phyloP scores from a whole-genome alignment of 92 coral and sea anemone genomes.

The Umimayanthus chanpuru region DNA sequence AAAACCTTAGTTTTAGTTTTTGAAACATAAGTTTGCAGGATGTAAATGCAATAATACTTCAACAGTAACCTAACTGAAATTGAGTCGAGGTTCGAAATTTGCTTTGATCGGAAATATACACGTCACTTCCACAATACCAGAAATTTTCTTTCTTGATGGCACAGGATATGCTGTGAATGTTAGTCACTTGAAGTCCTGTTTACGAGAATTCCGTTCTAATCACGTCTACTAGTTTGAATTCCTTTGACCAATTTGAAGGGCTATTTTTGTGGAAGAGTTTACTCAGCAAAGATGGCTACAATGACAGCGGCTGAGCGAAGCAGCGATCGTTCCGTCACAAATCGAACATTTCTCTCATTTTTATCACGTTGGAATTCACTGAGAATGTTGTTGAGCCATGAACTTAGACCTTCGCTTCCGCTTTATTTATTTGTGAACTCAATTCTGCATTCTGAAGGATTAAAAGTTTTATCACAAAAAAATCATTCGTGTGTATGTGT shows the following conservation, averaged over 20 bases:
- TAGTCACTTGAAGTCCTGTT: slow-evolving; percentile 34
- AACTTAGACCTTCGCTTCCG: slow-evolving; percentile 44
- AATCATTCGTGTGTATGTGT: slow-evolving; percentile 11
- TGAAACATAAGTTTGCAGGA: not conserved
- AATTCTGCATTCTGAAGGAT: slow-evolving; percentile 24
- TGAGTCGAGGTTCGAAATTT: slow-evolving; percentile 8
- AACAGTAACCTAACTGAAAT: not conserved
- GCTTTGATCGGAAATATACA: slow-evolving; percentile 24
- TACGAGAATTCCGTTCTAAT: slow-evolving; percentile 38
- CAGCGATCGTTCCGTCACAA: slow-evolving; percentile 7
- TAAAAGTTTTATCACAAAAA: slow-evolving; percentile 23
- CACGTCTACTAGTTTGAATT: slow-evolving; percentile 39
- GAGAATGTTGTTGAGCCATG: slow-evolving; percentile 41
- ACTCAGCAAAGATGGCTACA: not conserved
- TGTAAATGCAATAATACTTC: not conserved
- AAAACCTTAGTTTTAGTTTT: slow-evolving; percentile 2
- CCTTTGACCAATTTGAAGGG: slow-evolving; percentile 16
- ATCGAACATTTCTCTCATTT: slow-evolving; percentile 22
- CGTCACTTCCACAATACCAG: slow-evolving; percentile 43
- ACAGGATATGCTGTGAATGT: slow-evolving; percentile 41
- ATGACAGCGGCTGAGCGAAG: slow-evolving; percentile 13
- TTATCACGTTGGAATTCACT: slow-evolving; percentile 40
- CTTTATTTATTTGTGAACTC: slow-evolving; percentile 18
- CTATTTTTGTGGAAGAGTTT: slow-evolving; percentile 36
- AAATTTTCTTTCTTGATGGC: slow-evolving; percentile 37